Evolutionary conservation across 2,113 vertebrate species (phyloP).

Genomic region (Pachyramphus minor): DNA sequence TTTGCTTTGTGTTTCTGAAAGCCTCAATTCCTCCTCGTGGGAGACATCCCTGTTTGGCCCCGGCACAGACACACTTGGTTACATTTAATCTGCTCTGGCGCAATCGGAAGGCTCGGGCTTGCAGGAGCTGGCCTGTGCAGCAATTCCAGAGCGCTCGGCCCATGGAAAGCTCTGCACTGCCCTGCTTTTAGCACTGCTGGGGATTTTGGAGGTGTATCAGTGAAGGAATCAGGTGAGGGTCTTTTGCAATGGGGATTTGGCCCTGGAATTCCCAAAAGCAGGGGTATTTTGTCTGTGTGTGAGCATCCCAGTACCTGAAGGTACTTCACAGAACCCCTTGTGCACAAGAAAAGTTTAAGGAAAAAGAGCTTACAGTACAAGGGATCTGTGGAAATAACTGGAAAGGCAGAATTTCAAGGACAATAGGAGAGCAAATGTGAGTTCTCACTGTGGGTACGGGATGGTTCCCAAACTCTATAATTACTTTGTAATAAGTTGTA

Average conservation of each 20-base stretch:
- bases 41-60: background rate
- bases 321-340: background rate
- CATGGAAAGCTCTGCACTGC: background rate
- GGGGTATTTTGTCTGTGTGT: background rate
- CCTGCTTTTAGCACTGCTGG: background rate
- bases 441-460: background rate
- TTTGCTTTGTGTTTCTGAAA: constrained; percentile 31
- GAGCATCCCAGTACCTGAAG: background rate
- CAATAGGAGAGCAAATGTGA: background rate
- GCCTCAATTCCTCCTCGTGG: background rate
- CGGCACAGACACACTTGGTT: background rate
- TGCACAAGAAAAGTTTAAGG: background rate
- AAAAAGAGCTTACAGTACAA: background rate
- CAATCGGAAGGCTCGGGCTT: background rate
- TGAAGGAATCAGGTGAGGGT: background rate
- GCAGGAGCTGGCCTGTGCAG: background rate
- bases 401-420: background rate
- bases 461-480: background rate
- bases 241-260: background rate
- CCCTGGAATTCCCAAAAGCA: background rate
- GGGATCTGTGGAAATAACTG: background rate
- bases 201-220: background rate
- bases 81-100: background rate
- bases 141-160: background rate
- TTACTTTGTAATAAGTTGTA: background rate